Base-by-base conservation (phyloP, 1,140 invertebrate genomes). In the Aphidius gifuensis region DNA sequence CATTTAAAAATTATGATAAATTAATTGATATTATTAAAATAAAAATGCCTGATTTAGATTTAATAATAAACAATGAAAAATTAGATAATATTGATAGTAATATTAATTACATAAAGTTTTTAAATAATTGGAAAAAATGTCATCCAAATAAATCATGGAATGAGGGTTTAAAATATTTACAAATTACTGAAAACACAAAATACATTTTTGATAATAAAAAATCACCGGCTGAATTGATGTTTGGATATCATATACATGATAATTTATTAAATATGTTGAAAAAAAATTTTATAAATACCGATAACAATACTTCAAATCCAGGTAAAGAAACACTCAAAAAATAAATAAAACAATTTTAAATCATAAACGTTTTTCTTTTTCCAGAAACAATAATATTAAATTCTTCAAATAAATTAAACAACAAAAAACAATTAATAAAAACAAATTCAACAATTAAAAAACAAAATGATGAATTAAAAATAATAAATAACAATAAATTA, bases 1-100 rank as follows among this genome's bases (percentile, higher is more conserved):
- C 62, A 68, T 69, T 9, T 66, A 75, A 54, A 63, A 70, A 67
- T 65, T 81, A 57, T 71, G 80, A n/a, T 39, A 67, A 38, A 66
- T 78, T 44, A 64, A 77, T 56, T 64, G 64, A 21, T 23, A 7
- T 0, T 51, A 77, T 39, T 78, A 74, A 69, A 64, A 16, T 16
- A 16, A 16, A 16, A 16, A 16, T 16, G 16, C 16, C 16, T 16
- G 16, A 16, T 16, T 16, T 16, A 16, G 16, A 16, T 16, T 16
- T 69, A 55, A 64, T 69, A 57, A 68, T 70, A 9, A 50, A 65
- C 11, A 71, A 74, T 51, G 56, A 72, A 6, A 64, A 72, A 40
- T 69, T 67, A 23, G 65, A 74, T 6, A 32, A 62, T 2, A 11
- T 49, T 5, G 61, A 65, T 3, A 59, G 54, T 7, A 54, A 54